phyloP scores from a whole-genome alignment of 2,797 vertebrate genomes.

The Neomorphus geoffroyi region DNA sequence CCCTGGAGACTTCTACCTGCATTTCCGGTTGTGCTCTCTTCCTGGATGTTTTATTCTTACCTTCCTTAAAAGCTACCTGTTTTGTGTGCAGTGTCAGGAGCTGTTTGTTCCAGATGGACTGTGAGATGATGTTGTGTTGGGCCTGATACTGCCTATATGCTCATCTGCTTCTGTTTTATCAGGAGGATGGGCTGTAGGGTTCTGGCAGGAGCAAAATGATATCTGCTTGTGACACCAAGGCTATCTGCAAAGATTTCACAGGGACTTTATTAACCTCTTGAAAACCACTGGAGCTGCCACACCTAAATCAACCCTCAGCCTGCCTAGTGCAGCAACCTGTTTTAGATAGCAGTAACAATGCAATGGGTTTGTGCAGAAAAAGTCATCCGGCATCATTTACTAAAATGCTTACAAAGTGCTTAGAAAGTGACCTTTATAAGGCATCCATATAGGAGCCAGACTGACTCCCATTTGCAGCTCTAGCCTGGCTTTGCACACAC shows the following conservation, averaged over 20 bases:
- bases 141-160: background rate
- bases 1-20: background rate
- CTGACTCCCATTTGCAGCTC: background rate
- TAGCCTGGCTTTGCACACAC: background rate
- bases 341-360: background rate
- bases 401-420: background rate
- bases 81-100: background rate
- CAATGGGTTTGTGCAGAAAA: background rate
- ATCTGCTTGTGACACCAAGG: background rate
- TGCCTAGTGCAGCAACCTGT: background rate
- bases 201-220: background rate
- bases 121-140: background rate
- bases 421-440: background rate
- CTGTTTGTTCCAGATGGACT: background rate
- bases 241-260: background rate
- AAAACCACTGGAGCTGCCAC: background rate
- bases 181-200: background rate
- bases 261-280: background rate
- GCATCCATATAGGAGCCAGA: background rate
- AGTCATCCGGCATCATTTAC: background rate
- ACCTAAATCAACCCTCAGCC: background rate
- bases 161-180: background rate
- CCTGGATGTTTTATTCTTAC: background rate
- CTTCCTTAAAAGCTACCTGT: background rate
- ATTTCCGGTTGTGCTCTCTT: background rate